A percentile compares a stretch with the other conserved stretches of the same genome.
Evolutionary conservation across 1,140 invertebrate genomes (phyloP).

Genomic region (Radopholus similis): DNA sequence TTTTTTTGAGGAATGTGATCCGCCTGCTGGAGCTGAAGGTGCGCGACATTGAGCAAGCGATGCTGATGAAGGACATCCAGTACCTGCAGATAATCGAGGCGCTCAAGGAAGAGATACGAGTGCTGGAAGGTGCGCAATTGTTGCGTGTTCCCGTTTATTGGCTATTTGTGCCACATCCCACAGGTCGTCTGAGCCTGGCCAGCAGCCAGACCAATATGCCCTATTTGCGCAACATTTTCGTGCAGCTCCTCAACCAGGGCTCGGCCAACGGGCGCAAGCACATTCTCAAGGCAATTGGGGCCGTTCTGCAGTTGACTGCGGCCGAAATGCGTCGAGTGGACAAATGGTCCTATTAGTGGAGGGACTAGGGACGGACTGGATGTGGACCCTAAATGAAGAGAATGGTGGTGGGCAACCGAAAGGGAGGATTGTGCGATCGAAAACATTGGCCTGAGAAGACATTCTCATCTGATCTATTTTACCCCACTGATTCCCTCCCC

Average conservation of each 20-base stretch:
- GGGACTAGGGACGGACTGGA: no score
- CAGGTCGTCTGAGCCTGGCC: constrained; percentile 41
- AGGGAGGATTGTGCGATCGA: no score
- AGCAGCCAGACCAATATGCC: constrained; percentile 49
- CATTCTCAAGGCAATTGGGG: constrained; percentile 54
- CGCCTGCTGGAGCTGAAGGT: constrained; percentile 51
- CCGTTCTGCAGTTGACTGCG: constrained; percentile 9
- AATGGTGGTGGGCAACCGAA: no score
- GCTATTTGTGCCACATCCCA: not conserved
- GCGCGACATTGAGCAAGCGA: constrained; percentile 49
- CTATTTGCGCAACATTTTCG: constrained; percentile 56
- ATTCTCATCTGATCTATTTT: no score
- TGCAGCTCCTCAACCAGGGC: constrained; percentile 48
- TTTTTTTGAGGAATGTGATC: constrained; percentile 39
- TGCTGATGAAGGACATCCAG: constrained; percentile 52
- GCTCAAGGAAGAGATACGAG: constrained; percentile 51
- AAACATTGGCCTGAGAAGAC: no score
- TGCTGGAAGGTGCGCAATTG: constrained; percentile 49
- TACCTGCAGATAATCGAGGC: constrained; percentile 55
- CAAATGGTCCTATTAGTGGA: constrained; percentile 2
- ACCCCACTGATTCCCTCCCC: no score
- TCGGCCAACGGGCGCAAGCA: constrained; percentile 36
- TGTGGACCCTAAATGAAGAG: no score
- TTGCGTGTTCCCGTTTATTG: not conserved
- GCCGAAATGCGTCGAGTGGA: constrained; percentile 12